Evolutionary conservation across 2,888 invertebrate species (phyloP), one percentile per base, ranked within the genome.

Genomic region (Mesoligia furuncula): DNA sequence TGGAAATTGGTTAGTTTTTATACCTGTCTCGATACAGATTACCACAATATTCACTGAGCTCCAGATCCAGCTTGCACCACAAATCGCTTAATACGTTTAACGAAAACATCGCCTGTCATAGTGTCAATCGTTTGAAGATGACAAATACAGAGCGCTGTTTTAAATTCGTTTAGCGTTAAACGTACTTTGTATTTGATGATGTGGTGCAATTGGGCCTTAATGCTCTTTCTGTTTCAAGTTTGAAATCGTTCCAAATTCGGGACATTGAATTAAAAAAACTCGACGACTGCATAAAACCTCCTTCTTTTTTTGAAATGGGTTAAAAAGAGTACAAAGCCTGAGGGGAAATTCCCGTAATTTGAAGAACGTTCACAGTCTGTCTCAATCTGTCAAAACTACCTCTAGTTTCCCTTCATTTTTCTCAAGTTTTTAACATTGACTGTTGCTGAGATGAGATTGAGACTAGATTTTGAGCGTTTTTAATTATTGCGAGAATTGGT

Each of bases 1-100:
- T 48, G 61, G 42, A 77, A 72, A 64, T 78, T n/a, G 4, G 31
- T 51, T 59, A 39, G 24, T 39, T 64, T 57, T 36, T 42, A 27
- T 9, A 36, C 2, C 2, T 24, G 24, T 54, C 7, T 66, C 8
- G 5, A 42, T 36, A 51, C 27, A 24, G 24, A 15, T 36, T 6
- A 39, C 36, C 31, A 39, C 20, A 7, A 9, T 39, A 4, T 39
- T 48, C 31, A 64, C n/a, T 20, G 66, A 48, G 67, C 31, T 31
- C 31, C 31, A 15, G n/a, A n/a, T 4, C 20, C 20, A 0, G 20
- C 6, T 67, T 20, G 3, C 45, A 20, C 8, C 31, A 48, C 27
- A 27, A 20, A 66, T 42, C 1, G 17, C 17, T 48, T 17, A 48
- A 0, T 48, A 48, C 48, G 11, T 57, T 57, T n/a, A 20, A n/a